A percentile compares a stretch with the other conserved stretches of the same genome.
Evolutionary conservation across 1,140 invertebrate species (phyloP).

Genomic region (Calephelis nemesis): DNA sequence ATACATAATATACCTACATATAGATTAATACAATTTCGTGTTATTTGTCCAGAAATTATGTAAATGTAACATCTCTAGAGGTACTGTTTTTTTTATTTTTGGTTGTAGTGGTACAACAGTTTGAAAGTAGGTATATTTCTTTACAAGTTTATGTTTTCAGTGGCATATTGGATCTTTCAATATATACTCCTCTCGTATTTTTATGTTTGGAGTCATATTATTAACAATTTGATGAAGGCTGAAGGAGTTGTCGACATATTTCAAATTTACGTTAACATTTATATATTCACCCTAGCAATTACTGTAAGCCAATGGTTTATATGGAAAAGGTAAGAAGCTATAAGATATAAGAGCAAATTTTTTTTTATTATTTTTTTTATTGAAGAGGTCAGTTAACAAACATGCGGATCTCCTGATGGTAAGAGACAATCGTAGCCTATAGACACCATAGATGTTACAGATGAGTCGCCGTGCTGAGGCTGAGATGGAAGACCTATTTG

Average conservation of each 20-base stretch:
- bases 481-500: too few species aligned
- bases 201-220: constrained; percentile 10
- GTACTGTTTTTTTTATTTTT: not conserved
- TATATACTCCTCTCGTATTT: constrained; percentile 4
- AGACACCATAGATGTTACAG: too few species aligned
- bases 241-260: not conserved
- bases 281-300: constrained; percentile 6
- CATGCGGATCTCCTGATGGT: too few species aligned
- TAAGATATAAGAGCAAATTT: not conserved
- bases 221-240: constrained; percentile 12
- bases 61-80: not conserved
- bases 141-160: constrained; percentile 3
- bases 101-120: too few species aligned
- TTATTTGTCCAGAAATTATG: too few species aligned
- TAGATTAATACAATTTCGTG: too few species aligned
- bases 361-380: too few species aligned
- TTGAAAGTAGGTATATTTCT: not conserved
- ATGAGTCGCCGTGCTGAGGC: too few species aligned
- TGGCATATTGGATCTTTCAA: constrained; percentile 5
- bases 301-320: constrained; percentile 10
- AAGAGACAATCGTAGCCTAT: too few species aligned
- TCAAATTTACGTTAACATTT: constrained; percentile 9
- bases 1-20: too few species aligned
- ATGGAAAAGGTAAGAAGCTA: not conserved
- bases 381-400: too few species aligned